Conservation (phyloP, 2,113 vertebrate species). For the Callospermophilus lateralis region DNA sequence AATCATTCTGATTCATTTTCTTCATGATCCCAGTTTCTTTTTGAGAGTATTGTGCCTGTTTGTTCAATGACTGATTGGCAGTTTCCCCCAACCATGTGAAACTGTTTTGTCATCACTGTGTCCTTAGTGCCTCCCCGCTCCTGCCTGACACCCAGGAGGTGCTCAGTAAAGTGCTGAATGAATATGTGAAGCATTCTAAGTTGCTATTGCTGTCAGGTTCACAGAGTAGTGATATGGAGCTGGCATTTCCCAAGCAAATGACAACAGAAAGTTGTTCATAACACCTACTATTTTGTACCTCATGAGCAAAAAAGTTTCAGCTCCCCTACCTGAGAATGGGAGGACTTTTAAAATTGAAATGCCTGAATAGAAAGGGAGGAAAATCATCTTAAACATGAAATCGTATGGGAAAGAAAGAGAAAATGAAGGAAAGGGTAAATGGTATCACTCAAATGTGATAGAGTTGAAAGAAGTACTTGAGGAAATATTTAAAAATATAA, state of each 20-base stretch:
- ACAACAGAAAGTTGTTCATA: neutral
- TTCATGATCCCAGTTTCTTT: constrained; percentile 23
- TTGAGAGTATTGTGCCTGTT: neutral
- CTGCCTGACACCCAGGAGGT: neutral
- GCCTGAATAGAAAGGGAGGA: neutral
- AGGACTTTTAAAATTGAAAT: neutral
- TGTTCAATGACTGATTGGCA: neutral
- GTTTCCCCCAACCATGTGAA: neutral
- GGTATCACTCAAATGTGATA: neutral
- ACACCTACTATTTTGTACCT: neutral
- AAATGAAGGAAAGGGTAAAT: neutral
- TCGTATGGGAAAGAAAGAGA: neutral
- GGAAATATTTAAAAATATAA: neutral
- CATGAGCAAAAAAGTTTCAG: neutral
- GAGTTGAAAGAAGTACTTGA: neutral
- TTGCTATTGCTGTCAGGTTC: neutral
- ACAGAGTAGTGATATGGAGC: neutral
- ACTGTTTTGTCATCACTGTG: neutral
- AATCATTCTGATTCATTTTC: constrained; percentile 33
- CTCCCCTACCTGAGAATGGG: neutral
- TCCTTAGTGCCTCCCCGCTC: neutral
- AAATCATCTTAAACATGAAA: constrained; percentile 4
- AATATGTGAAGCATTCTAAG: neutral
- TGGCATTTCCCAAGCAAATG: neutral
- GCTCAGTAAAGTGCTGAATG: neutral